Evolutionary conservation across 2,113 vertebrate genomes (phyloP), one percentile per base, ranked within the genome.

Genomic region (Ploceus nigricollis): DNA sequence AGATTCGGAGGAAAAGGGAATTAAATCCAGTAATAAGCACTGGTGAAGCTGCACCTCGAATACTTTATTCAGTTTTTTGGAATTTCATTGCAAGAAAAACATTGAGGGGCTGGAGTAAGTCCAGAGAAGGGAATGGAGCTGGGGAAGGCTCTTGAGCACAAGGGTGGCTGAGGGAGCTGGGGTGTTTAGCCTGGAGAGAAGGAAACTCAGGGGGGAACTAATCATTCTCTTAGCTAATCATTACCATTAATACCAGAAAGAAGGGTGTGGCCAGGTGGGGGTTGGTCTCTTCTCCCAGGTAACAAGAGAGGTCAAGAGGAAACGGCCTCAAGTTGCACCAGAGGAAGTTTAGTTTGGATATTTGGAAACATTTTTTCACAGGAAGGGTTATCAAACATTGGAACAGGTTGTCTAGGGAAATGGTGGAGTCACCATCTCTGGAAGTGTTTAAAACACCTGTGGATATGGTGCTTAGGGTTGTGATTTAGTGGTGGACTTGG

Each of bases 261-360:
- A 25, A 47, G 9, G 6, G 3, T 15, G 20, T 17, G 31, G 21
- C 39, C 20, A 10, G 14, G 17, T 13, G 45, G 4, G 4, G 4
- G 5, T 47, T 0, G 0, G 12, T 8, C 16, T 53, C 19, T 53
- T 21, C 30, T 60, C 13, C 24, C 30, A 22, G 13, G 20, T 47
- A 35, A 25, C 45, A 82, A 47, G 4, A 35, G 10, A 60, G 45
- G 2, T 27, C 17, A 31, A 47, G n/a, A 40, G 25, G 25, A 54
- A 76, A 54, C 1, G 6, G 25, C 70, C 25, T 54, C 70, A 40
- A 8, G 18, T 4, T 35, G 21, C 1, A 0, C 14, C 47, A 54
- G 24, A n/a, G n/a, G n/a, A 54, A 17, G 11, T 61, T 54, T 54
- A 40, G 30, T 31, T 47, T 35, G 25, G 47, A 40, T 47, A 35